phyloP scores from a whole-genome alignment of 1,140 invertebrate genomes.

The Plectrocnemia conspersa region DNA sequence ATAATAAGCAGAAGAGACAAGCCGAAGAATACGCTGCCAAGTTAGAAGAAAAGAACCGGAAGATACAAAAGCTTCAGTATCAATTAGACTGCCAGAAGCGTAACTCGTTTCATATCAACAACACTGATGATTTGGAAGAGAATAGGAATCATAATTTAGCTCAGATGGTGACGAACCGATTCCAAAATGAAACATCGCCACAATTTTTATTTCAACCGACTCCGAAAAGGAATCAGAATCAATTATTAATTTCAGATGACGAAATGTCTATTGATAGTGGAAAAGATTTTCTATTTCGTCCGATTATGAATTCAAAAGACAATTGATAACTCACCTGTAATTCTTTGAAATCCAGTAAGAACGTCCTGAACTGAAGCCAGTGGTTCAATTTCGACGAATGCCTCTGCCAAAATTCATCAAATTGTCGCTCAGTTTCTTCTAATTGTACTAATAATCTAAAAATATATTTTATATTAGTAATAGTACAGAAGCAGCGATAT shows the following conservation, averaged over 20 bases:
- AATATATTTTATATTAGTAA: not conserved
- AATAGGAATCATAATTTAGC: slow-evolving; percentile 17
- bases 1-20: slow-evolving; percentile 45
- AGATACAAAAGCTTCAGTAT: slow-evolving; percentile 47
- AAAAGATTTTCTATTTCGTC: slow-evolving; percentile 21
- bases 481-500: not conserved
- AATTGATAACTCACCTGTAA: slow-evolving; percentile 44
- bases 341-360: slow-evolving; percentile 56
- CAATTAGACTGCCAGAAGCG: slow-evolving; percentile 45
- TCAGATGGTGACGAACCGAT: slow-evolving; percentile 21
- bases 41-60: slow-evolving; percentile 46
- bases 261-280: no score
- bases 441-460: slow-evolving; percentile 83
- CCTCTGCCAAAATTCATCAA: slow-evolving; percentile 89
- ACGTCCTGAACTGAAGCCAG: slow-evolving; percentile 82
- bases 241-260: no score
- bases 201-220: slow-evolving; percentile 26
- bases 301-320: slow-evolving; percentile 8
- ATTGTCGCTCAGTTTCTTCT: slow-evolving; percentile 90
- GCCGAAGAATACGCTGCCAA: slow-evolving; percentile 44
- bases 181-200: slow-evolving; percentile 1
- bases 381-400: slow-evolving; percentile 84
- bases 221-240: slow-evolving; percentile 7
- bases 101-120: slow-evolving; percentile 42
- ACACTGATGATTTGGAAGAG: slow-evolving; percentile 33